phyloP scores from a whole-genome alignment of 2,888 invertebrate genomes.

The Habrosyne pyritoides region DNA sequence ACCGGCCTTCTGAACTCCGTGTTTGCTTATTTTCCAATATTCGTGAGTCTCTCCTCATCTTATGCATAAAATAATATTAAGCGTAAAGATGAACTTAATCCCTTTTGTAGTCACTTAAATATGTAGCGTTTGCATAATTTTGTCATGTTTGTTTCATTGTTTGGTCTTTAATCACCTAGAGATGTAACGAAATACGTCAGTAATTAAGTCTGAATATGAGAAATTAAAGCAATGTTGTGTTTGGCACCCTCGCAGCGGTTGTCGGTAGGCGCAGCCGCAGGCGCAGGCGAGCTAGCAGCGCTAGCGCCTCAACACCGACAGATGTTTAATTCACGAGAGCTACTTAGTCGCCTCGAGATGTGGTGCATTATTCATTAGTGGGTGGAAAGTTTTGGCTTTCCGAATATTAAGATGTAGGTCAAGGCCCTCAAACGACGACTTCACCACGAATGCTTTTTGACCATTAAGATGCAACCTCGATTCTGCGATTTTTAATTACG shows the following conservation, averaged over 20 bases:
- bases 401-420: constrained; percentile 65
- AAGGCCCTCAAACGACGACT: constrained; percentile 43
- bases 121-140: too few relatives aligned
- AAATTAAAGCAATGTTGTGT: neutral
- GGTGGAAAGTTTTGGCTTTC: constrained; percentile 63
- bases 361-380: constrained; percentile 56
- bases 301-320: neutral
- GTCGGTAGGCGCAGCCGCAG: too few relatives aligned
- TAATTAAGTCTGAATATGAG: neutral
- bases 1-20: constrained; percentile 10
- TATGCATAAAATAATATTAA: neutral
- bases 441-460: constrained; percentile 31
- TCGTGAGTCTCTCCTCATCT: neutral
- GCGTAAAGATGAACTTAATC: too few relatives aligned
- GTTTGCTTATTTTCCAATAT: neutral
- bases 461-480: constrained; percentile 57
- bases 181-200: neutral
- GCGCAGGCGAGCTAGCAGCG: neutral
- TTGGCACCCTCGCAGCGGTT: too few relatives aligned
- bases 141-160: too few relatives aligned
- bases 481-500: constrained; percentile 52
- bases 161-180: neutral
- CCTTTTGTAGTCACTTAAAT: too few relatives aligned
- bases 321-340: constrained; percentile 31
- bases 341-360: constrained; percentile 31